Evolutionary conservation across 2,113 vertebrate genomes (phyloP), one percentile per base, ranked within the genome.

Genomic region (Trematomus loennbergii): DNA sequence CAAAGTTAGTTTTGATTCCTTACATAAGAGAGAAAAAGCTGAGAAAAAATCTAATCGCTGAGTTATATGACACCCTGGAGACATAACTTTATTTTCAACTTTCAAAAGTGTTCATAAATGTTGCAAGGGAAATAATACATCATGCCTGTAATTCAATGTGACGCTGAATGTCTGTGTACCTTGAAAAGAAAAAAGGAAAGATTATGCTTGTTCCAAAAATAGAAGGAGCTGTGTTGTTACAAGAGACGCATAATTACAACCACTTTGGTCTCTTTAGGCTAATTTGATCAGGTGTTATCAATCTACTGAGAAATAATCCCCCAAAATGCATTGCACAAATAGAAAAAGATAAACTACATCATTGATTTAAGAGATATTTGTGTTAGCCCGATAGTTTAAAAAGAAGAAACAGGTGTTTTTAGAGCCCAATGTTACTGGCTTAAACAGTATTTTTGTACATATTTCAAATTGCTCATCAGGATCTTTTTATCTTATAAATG

Each of bases 81-180:
- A 75, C 83, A 52, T 53, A 78, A 72, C 73, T 85, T 89, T 65
- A 76, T 87, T 88, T 72, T 69, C 64, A 85, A 79, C 82, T 84
- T 85, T 71, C 53, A 75, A n/a, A 22, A 62, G 15, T 71, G 53
- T 82, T 81, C 57, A 57, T 66, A 50, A 76, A 18, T 76, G 68
- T 67, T 79, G 62, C 40, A 64, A 40, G 58, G 66, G 53, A 84
- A 86, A 85, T 72, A 72, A 82, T 80, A 81, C 63, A 83, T 85
- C 72, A 75, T 48, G 54, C 36, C 22, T 75, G 84, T 90, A 73
- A 90, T 89, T 87, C 58, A 78, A 80, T 46, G 60, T 79, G 86
- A 88, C 58, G 22, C 3, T 20, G 36, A 79, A 72, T 82, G 57
- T 83, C 54, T 77, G 50, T 65, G 58, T 78, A 76, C 65, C 60